A percentile compares a stretch with the other conserved stretches of the same genome.
These are phyloP conservation scores for Trichomalopsis sarcophagae DNA, from an alignment of 1,140 invertebrate species.

Conservation along the genomic window DNA sequence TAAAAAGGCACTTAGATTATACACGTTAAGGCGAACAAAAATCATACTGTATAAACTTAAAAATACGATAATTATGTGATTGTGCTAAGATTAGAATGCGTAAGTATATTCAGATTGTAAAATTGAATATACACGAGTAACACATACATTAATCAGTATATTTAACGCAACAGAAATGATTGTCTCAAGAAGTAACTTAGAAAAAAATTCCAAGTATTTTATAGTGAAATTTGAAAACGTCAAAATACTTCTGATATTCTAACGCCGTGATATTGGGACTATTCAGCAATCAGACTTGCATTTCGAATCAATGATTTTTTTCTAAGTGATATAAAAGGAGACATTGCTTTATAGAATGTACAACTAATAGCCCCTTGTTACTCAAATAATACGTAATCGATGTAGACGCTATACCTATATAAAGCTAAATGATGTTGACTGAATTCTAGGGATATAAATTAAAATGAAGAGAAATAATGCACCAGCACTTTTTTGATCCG, in stretches of 20 bases:
- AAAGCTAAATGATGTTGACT: conserved; percentile 64
- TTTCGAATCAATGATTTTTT: conserved; percentile 15
- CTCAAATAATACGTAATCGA: conserved; percentile 38
- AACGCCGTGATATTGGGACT: neutral
- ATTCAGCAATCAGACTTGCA: neutral
- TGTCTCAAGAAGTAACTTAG: neutral
- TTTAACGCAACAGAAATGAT: neutral
- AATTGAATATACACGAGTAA: neutral
- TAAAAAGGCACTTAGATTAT: conserved; percentile 22
- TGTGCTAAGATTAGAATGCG: conserved; percentile 12
- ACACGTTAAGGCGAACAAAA: neutral
- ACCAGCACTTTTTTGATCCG: conserved; percentile 71
- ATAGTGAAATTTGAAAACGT: neutral
- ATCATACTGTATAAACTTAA: conserved; percentile 3
- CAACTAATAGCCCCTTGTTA: conserved; percentile 23
- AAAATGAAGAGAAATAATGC: conserved; percentile 57
- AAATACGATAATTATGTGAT: neutral
- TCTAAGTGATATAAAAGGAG: conserved; percentile 1
- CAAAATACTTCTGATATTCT: neutral
- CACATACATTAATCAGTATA: neutral
- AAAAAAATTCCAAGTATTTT: conserved; percentile 29
- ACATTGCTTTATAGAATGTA: conserved; percentile 1
- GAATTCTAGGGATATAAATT: conserved; percentile 70
- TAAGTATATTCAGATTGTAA: conserved; percentile 25
- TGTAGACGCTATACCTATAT: conserved; percentile 42